Percentiles rank a stretch among this genome's conserved stretches.
These are phyloP conservation scores for Caenorhabditis panamensis DNA, from an alignment of 2,888 invertebrate genomes.

Conservation along the genomic window DNA sequence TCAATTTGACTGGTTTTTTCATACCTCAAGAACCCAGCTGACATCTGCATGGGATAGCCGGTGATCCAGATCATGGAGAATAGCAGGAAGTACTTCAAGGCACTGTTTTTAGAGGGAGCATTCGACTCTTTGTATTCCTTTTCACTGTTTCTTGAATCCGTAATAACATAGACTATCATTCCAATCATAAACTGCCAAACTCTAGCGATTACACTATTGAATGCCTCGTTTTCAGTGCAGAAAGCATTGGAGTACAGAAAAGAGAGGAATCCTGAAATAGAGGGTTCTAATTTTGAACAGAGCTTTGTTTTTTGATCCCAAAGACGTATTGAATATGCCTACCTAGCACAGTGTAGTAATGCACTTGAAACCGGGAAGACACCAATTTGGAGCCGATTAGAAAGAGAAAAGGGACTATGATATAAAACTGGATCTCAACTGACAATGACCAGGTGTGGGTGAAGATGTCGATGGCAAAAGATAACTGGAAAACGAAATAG, in stretches of 20 bases:
- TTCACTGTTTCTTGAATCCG: background rate
- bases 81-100: too few relatives aligned
- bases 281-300: too few relatives aligned
- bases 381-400: background rate
- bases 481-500: constrained; percentile 20
- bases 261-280: constrained; percentile 3
- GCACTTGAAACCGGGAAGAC: background rate
- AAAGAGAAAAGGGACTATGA: constrained; percentile 22
- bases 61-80: too few relatives aligned
- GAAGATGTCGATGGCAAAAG: constrained; percentile 16
- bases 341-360: too few relatives aligned
- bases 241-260: constrained; percentile 2
- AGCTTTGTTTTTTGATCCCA: too few relatives aligned
- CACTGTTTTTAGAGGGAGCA: too few relatives aligned
- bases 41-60: too few relatives aligned
- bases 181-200: constrained; percentile 41
- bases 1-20: too few relatives aligned
- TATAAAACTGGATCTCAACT: constrained; percentile 41
- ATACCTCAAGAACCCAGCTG: too few relatives aligned
- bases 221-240: constrained; percentile 4
- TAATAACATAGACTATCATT: constrained; percentile 10
- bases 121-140: too few relatives aligned
- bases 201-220: constrained; percentile 37
- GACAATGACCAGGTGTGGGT: constrained; percentile 32
- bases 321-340: too few relatives aligned